Evolutionary conservation across 2,888 invertebrate genomes (phyloP).

Genomic region (Leistus spinibarbis): DNA sequence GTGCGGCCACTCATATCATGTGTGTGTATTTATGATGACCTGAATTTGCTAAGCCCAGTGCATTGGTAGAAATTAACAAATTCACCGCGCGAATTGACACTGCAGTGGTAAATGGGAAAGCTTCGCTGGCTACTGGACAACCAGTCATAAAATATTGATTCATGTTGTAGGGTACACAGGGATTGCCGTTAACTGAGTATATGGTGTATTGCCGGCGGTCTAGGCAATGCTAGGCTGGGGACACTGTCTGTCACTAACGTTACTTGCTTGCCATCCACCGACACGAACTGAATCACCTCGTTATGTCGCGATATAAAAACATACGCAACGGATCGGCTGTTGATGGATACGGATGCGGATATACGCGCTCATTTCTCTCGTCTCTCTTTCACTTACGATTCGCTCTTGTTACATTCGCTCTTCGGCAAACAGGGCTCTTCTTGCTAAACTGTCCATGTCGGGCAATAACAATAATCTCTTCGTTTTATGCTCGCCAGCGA

Average conservation of each 20-base stretch:
- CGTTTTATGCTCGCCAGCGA: not conserved
- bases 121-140: not conserved
- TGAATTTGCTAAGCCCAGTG: not conserved
- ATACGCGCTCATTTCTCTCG: constrained; percentile 2
- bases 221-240: not conserved
- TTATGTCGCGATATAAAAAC: constrained; percentile 35
- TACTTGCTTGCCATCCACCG: constrained; percentile 6
- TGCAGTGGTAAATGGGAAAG: not conserved
- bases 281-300: constrained; percentile 25
- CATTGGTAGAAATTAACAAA: constrained; percentile 7
- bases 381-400: not conserved
- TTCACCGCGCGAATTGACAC: not conserved
- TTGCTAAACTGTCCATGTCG: constrained; percentile 36
- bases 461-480: constrained; percentile 35
- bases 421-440: constrained; percentile 15
- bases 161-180: constrained; percentile 11
- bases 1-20: not conserved
- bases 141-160: constrained; percentile 34
- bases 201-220: not conserved
- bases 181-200: constrained; percentile 9
- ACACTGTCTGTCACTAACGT: not conserved
- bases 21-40: not conserved
- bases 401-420: not conserved
- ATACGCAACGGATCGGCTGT: constrained; percentile 25
- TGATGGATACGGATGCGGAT: not conserved